These are phyloP conservation scores for Champsocephalus esox DNA, from an alignment of 2,797 vertebrate species.

Conservation along the genomic window DNA sequence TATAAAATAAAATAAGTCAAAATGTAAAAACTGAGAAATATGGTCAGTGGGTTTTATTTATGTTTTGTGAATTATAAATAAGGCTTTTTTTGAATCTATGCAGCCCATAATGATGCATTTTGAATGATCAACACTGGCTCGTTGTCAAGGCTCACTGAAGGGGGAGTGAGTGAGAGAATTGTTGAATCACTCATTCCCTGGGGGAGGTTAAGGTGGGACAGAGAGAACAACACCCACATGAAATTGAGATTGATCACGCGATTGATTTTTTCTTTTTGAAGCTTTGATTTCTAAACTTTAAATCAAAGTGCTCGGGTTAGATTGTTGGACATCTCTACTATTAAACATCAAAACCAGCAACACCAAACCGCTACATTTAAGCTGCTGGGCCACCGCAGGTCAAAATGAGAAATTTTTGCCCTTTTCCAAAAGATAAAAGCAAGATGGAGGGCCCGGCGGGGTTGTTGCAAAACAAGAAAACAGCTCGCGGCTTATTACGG, in stretches of 20 bases:
- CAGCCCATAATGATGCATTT: background rate
- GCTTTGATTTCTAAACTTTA: slow-evolving; percentile 70
- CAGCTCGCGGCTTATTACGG: slow-evolving; percentile 66
- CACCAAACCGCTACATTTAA: slow-evolving; percentile 67
- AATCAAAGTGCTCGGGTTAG: slow-evolving; percentile 57
- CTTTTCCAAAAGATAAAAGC: slow-evolving; percentile 77
- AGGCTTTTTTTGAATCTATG: background rate
- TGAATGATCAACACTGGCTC: background rate
- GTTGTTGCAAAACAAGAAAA: slow-evolving; percentile 69
- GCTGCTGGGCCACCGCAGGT: slow-evolving; percentile 65
- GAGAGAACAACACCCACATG: slow-evolving; percentile 61
- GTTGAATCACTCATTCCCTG: slow-evolving; percentile 66
- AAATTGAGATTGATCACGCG: slow-evolving; percentile 86
- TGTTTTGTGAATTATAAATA: background rate
- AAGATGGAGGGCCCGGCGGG: slow-evolving; percentile 52
- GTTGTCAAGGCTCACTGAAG: background rate
- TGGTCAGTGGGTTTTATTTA: background rate
- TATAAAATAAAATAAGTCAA: background rate
- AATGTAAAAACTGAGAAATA: background rate
- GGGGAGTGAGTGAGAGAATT: slow-evolving; percentile 40
- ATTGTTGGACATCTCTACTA: slow-evolving; percentile 73
- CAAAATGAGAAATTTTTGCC: slow-evolving; percentile 75
- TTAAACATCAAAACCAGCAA: slow-evolving; percentile 76
- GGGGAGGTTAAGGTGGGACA: slow-evolving; percentile 43
- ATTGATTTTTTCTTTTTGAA: slow-evolving; percentile 81